Conservation (phyloP, 2,797 vertebrate genomes). For the Distichodus sexfasciatus region DNA sequence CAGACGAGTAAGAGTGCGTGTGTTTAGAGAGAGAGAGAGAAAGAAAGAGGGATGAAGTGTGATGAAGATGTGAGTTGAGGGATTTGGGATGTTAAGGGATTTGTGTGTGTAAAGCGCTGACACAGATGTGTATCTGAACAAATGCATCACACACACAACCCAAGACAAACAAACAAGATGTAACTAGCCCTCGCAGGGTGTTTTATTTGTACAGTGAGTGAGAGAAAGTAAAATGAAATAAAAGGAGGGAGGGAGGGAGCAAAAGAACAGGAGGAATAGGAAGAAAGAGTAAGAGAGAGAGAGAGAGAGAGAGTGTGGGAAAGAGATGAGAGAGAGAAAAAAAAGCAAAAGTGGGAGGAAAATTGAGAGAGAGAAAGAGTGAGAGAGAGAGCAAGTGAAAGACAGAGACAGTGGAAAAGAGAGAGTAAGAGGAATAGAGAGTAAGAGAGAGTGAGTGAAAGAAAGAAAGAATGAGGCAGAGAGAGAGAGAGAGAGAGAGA, state of each 20-base stretch:
- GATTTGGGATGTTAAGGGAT: too few species aligned
- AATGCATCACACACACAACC: constrained; percentile 46
- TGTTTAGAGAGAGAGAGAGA: background rate
- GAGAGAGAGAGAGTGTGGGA: too few species aligned
- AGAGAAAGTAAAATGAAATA: constrained; percentile 23
- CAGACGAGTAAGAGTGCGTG: background rate
- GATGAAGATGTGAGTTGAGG: background rate
- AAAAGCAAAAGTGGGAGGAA: too few species aligned
- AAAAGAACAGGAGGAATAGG: too few species aligned
- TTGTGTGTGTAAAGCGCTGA: too few species aligned
- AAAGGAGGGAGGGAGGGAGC: constrained; percentile 32
- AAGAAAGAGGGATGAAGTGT: background rate
- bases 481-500: background rate
- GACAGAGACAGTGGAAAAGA: too few species aligned
- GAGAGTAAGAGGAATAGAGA: background rate
- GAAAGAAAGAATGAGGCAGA: constrained; percentile 47
- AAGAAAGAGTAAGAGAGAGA: too few species aligned
- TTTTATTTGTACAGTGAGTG: background rate
- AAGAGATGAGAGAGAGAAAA: too few species aligned
- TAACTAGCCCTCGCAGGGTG: background rate
- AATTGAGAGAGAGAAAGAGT: too few species aligned
- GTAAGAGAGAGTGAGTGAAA: background rate
- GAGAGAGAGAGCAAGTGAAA: too few species aligned
- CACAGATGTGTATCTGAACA: constrained; percentile 45
- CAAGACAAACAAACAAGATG: background rate